phyloP scores from a whole-genome alignment of 1,140 invertebrate species.

The Lepidurus apus region DNA sequence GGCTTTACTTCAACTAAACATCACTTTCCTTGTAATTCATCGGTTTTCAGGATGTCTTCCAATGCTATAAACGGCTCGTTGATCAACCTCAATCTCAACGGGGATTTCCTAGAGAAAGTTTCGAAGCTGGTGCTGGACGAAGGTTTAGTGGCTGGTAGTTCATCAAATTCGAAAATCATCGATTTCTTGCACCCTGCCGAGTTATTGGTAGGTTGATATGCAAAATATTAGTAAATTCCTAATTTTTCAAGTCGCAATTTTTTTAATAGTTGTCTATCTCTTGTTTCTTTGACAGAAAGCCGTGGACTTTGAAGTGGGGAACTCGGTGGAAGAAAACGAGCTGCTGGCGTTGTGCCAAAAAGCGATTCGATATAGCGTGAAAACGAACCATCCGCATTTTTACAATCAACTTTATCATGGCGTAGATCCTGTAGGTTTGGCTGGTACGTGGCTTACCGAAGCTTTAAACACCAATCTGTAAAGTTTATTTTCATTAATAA shows the following conservation, averaged over 20 bases:
- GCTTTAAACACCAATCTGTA: constrained; percentile 73
- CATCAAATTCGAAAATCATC: constrained; percentile 38
- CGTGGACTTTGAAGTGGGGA: constrained; percentile 49
- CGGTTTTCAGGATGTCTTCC: background rate
- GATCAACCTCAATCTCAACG: background rate
- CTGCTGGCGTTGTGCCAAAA: constrained; percentile 52
- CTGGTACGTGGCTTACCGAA: constrained; percentile 66
- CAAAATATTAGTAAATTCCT: constrained; percentile 28
- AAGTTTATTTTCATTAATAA: constrained; percentile 38
- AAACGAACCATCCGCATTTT: constrained; percentile 64
- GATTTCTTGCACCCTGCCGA: constrained; percentile 45
- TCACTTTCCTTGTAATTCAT: background rate
- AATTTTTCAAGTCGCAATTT: background rate
- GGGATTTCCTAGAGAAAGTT: background rate
- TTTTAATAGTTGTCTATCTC: background rate
- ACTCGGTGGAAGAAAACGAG: constrained; percentile 47
- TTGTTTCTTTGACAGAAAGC: constrained; percentile 42
- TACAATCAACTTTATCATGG: constrained; percentile 72
- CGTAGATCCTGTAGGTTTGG: constrained; percentile 63
- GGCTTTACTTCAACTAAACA: background rate
- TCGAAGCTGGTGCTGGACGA: constrained; percentile 17
- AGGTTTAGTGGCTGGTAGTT: constrained; percentile 22
- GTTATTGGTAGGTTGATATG: constrained; percentile 42
- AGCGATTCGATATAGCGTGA: constrained; percentile 62
- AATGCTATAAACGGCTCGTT: background rate